A percentile compares a stretch with the other conserved stretches of the same genome.
These are phyloP conservation scores for Chaetura pelagica DNA, from an alignment of 2,113 vertebrate species.

Conservation along the genomic window DNA sequence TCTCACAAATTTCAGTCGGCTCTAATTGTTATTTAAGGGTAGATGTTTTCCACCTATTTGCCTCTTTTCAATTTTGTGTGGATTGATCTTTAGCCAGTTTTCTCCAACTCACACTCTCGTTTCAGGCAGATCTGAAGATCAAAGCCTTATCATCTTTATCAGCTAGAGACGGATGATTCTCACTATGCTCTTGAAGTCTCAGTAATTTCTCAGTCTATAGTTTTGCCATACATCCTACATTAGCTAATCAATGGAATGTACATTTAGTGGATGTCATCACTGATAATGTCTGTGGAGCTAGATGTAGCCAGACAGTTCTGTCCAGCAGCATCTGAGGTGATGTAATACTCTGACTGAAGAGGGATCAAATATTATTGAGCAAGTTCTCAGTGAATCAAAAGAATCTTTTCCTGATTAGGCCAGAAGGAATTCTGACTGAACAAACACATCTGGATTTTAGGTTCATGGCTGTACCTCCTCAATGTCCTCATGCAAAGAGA, in stretches of 20 bases:
- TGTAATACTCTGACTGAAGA: neutral
- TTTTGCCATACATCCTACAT: neutral
- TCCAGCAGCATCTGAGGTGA: neutral
- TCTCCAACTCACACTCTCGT: neutral
- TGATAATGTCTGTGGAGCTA: neutral
- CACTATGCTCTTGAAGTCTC: neutral
- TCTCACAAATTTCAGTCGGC: neutral
- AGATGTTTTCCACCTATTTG: neutral
- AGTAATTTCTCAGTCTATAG: neutral
- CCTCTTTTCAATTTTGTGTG: neutral
- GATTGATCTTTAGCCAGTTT: constrained; percentile 16
- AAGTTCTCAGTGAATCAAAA: neutral
- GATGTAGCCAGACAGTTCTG: neutral
- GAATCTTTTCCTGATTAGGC: neutral
- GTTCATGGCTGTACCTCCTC: neutral
- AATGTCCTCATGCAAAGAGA: neutral
- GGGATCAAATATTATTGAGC: neutral
- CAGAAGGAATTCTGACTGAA: neutral
- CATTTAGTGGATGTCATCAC: neutral
- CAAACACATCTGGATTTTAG: neutral
- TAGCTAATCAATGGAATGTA: neutral
- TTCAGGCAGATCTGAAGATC: constrained; percentile 3
- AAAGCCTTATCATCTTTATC: neutral
- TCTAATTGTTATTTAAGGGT: neutral
- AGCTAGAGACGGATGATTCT: neutral